Evolutionary conservation across 2,888 invertebrate genomes (phyloP), one percentile per base, ranked within the genome.

Genomic region (Gandaritis pyraliata): DNA sequence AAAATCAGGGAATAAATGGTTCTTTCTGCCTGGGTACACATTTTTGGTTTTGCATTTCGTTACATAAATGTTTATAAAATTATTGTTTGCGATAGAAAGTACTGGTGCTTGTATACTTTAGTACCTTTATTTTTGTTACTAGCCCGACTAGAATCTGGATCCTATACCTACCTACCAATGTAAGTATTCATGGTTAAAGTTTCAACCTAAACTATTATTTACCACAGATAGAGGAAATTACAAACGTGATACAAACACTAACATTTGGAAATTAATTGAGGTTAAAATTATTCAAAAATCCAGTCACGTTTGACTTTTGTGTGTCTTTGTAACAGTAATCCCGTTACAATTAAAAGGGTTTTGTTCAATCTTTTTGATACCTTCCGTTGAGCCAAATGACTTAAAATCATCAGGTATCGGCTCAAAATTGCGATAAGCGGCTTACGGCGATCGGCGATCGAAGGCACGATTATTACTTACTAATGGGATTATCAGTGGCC

Each of bases 401-500:
- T 52, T 10, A 23, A 38, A 41, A 45, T 57, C 38, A 52, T 36
- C 46, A 48, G 47, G 30, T 18, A 51, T 30, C 47, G 46, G 15
- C 39, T 53, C 29, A 51, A 62, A 54, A 51, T 51, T 51, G 33
- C 63, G 36, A 3, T 55, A 63, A 63, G 54, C 63, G 46, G 63
- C 63, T 63, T 47, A 55, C 46, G 39, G 51, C 47, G 36, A 62
- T 58, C 46, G 54, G n/a, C 53, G 45, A 54, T 60, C 54, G 54
- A 38, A 49, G 46, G 47, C 63, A 46, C 58, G 41, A 51, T 54
- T 36, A 47, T 53, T 18, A 55, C 58, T 53, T 18, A 55, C 58
- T 54, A 54, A 54, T 59, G 51, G 55, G 47, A 55, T 63, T 58
- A 55, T 48, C 54, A 63, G 54, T 23, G 23, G n/a, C n/a, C n/a